phyloP scores from a whole-genome alignment of 2,113 vertebrate genomes.

The Serilophus lunatus region DNA sequence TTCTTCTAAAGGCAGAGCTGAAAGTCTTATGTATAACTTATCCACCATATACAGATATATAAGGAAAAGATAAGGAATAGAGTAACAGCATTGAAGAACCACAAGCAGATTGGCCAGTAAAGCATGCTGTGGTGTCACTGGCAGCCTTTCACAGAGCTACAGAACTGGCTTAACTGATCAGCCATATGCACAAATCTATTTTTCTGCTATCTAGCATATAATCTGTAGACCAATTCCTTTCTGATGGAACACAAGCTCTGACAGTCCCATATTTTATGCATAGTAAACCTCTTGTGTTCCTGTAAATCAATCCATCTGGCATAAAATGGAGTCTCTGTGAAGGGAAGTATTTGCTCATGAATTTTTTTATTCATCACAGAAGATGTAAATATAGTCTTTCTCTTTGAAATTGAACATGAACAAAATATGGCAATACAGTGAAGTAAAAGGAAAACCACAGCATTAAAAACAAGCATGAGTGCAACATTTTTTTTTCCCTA shows the following conservation, averaged over 20 bases:
- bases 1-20: background rate
- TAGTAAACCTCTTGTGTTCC: background rate
- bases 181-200: background rate
- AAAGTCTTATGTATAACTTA: background rate
- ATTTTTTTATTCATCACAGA: background rate
- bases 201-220: background rate
- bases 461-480: background rate
- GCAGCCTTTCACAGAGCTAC: background rate
- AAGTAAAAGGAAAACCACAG: background rate
- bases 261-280: conserved; percentile 11
- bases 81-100: background rate
- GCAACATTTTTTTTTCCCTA: background rate
- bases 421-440: background rate
- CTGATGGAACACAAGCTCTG: background rate
- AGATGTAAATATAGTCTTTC: background rate
- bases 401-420: background rate
- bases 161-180: background rate
- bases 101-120: background rate
- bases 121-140: background rate
- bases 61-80: background rate
- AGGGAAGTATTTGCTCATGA: background rate
- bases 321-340: background rate
- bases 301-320: conserved; percentile 17
- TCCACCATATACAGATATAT: background rate
- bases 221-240: background rate